Conservation (phyloP, 2,113 vertebrate genomes). For the Danio rerio region DNA sequence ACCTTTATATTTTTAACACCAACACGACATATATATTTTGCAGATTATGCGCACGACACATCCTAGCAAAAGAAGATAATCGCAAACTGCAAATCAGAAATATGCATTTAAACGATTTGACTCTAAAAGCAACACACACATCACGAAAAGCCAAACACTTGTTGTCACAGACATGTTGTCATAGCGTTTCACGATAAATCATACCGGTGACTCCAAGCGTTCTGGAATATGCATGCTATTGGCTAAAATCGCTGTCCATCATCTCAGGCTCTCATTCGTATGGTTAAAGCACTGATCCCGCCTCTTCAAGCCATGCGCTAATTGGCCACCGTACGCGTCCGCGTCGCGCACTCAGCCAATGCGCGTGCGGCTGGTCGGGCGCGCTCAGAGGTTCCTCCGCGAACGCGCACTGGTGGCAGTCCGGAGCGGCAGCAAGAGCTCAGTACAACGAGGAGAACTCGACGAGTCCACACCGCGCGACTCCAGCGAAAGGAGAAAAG, state of each 20-base stretch:
- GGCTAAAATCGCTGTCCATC: conserved; percentile 60
- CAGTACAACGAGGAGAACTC: conserved; percentile 71
- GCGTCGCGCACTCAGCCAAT: conserved; percentile 66
- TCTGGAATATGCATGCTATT: conserved; percentile 52
- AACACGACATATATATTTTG: too few species aligned
- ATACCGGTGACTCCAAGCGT: not conserved
- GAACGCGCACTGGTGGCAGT: conserved; percentile 72
- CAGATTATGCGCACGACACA: too few species aligned
- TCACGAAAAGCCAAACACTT: not conserved
- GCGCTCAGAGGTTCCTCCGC: conserved; percentile 66
- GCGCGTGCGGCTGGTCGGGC: conserved; percentile 53
- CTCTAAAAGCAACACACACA: not conserved
- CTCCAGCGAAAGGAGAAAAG: conserved; percentile 70
- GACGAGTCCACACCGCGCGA: conserved; percentile 58
- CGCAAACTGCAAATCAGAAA: not conserved
- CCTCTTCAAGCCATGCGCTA: not conserved
- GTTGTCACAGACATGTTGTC: conserved; percentile 17
- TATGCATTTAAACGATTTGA: not conserved
- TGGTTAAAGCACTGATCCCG: conserved; percentile 50
- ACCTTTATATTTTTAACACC: too few species aligned
- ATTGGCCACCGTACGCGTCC: conserved; percentile 65
- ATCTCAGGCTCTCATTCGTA: not conserved
- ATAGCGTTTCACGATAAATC: not conserved
- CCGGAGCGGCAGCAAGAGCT: conserved; percentile 73
- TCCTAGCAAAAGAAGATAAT: not conserved